Base-by-base conservation (phyloP, 1,140 invertebrate genomes). In the Bombus breviceps region DNA sequence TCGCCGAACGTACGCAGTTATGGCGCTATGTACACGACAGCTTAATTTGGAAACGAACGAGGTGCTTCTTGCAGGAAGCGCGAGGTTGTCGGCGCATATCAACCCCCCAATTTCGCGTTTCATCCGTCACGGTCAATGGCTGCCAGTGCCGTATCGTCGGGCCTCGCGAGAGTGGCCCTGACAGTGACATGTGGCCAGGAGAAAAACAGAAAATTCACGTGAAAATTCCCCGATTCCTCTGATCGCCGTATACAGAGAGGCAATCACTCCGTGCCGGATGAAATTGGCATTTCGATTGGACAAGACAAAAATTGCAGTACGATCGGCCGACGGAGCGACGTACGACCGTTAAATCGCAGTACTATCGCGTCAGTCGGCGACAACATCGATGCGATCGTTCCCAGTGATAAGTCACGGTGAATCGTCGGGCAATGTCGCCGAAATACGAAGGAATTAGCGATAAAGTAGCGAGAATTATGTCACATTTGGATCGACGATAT, bases 211-310 rank as follows among this genome's bases (percentile, higher is more conserved):
- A 89, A 89, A 85, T 75, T 59, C 78, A 83, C 81, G 81, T 78
- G 78, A 90, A 90, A 90, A 89, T 85, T 81, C 78, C 72, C 62
- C 75, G 68, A 59, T 43, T 76, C 37, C 73, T 78, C 81, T 73
- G 85, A 81, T 82, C 79, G 78, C 68, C 37, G 75, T 69, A 43
- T 25, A 39, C 78, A 68, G 41, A 47, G 68, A 64, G 83, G 75
- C 82, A 86, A 90, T 90, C 89, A 87, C 79, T 77, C 53, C 82
- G 83, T 47, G 68, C 81, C 78, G 81, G 66, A 89, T 89, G 83
- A 88, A 91, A 91, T 91, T 91, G 90, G 90, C 86, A 91, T 89
- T 88, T 88, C 88, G 74, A 89, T 91, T 87, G 90, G 88, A 86
- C 88, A 83, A 89, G 77, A 86, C 87, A 90, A 90, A 90, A 90